phyloP scores from a whole-genome alignment of 2,113 vertebrate genomes.

The Arothron firmamentum region DNA sequence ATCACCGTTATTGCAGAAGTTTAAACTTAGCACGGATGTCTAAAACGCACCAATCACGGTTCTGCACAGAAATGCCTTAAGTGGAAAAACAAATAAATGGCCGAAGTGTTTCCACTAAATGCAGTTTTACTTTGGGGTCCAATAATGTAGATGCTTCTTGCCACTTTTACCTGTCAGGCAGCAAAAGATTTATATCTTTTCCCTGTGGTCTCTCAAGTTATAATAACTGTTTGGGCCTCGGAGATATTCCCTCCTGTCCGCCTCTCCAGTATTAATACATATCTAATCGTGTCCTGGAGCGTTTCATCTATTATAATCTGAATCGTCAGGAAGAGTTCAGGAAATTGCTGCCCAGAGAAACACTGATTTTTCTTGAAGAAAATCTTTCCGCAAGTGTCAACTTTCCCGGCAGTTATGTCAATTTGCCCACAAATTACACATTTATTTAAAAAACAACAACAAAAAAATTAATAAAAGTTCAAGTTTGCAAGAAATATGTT shows the following conservation, averaged over 20 bases:
- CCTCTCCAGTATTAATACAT: slow-evolving; percentile 83
- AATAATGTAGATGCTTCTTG: not conserved
- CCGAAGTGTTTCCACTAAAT: not conserved
- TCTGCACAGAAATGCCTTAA: too few species aligned
- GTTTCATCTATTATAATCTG: slow-evolving; percentile 59
- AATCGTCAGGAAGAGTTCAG: slow-evolving; percentile 37
- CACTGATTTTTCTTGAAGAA: not conserved
- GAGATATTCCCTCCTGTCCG: slow-evolving; percentile 74
- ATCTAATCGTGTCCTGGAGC: slow-evolving; percentile 87
- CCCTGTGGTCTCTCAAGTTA: slow-evolving; percentile 56
- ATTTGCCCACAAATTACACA: not conserved
- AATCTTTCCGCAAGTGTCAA: not conserved
- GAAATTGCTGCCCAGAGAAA: slow-evolving; percentile 9
- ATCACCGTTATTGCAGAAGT: not conserved
- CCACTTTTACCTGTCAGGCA: slow-evolving; percentile 28
- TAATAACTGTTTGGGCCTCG: slow-evolving; percentile 75
- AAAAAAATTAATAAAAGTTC: not conserved
- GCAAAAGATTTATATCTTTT: slow-evolving; percentile 52
- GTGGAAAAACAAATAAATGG: not conserved
- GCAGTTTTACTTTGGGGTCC: not conserved
- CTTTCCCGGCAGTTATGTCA: not conserved
- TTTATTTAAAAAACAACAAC: not conserved
- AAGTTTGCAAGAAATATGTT: too few species aligned
- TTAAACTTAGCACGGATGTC: not conserved
- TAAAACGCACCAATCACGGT: too few species aligned